A percentile compares a stretch with the other conserved stretches of the same genome.
phyloP scores from a whole-genome alignment of 2,797 vertebrate species.

The Neostethus bicornis region DNA sequence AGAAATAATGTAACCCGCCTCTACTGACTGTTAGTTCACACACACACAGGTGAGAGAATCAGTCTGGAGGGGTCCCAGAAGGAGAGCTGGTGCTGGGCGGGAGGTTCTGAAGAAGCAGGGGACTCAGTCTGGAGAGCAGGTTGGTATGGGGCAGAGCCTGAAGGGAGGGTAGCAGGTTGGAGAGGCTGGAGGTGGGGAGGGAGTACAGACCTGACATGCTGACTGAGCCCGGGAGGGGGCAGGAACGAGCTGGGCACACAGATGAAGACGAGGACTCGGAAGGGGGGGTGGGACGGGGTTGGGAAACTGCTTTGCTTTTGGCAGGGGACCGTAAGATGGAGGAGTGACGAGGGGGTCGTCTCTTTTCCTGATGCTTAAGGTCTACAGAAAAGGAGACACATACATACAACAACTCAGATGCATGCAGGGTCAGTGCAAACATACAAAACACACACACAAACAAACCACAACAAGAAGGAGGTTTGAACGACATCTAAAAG shows the following conservation, averaged over 20 bases:
- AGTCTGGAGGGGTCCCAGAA: slow-evolving; percentile 61
- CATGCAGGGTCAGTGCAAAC: slow-evolving; percentile 44
- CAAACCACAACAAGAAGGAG: slow-evolving; percentile 37
- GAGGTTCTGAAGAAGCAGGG: slow-evolving; percentile 71
- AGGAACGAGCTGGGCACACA: slow-evolving; percentile 69
- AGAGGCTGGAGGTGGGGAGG: slow-evolving; percentile 72
- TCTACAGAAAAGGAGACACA: slow-evolving; percentile 79
- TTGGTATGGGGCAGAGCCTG: slow-evolving; percentile 68
- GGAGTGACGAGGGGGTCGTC: slow-evolving; percentile 82
- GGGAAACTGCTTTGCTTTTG: slow-evolving; percentile 73
- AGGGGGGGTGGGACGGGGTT: slow-evolving; percentile 71
- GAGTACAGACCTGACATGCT: slow-evolving; percentile 88
- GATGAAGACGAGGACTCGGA: slow-evolving; percentile 77
- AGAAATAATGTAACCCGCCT: not conserved
- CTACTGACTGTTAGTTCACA: not conserved
- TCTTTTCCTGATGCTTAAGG: slow-evolving; percentile 86
- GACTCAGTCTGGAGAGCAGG: slow-evolving; percentile 71
- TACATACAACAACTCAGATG: slow-evolving; percentile 44
- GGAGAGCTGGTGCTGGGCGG: slow-evolving; percentile 57
- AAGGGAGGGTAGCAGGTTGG: slow-evolving; percentile 77
- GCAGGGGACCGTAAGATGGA: slow-evolving; percentile 80
- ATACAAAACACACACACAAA: slow-evolving; percentile 16
- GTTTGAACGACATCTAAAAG: too few species aligned
- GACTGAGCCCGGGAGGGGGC: slow-evolving; percentile 81
- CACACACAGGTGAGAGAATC: slow-evolving; percentile 13